phyloP scores from a whole-genome alignment of 2,888 invertebrate genomes.

The Cryptosula pallasiana region DNA sequence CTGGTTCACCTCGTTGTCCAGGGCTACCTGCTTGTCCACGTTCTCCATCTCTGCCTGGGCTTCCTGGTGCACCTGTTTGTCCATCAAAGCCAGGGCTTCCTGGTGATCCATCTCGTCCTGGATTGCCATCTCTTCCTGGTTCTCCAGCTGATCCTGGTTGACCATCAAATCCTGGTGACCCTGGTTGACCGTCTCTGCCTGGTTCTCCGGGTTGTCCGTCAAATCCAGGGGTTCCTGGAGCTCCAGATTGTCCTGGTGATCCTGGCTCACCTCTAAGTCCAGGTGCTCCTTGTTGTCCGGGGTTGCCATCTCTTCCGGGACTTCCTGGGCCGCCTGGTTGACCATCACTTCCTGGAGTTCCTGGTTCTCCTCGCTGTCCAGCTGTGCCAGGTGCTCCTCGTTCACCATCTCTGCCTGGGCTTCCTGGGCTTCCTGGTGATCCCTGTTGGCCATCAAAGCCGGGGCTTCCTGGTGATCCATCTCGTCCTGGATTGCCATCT shows the following conservation, averaged over 20 bases:
- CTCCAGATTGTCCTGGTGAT: not conserved
- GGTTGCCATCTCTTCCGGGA: slow-evolving; percentile 23
- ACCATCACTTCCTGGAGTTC: slow-evolving; percentile 2
- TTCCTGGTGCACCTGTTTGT: slow-evolving; percentile 12
- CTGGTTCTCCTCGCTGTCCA: slow-evolving; percentile 24
- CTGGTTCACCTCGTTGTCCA: slow-evolving; percentile 26
- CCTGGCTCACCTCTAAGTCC: slow-evolving; percentile 26
- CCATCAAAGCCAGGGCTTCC: slow-evolving; percentile 8
- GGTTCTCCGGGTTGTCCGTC: slow-evolving; percentile 28
- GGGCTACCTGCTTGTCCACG: slow-evolving; percentile 24
- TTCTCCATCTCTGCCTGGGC: slow-evolving; percentile 24
- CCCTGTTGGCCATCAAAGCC: slow-evolving; percentile 30
- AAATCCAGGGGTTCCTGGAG: not conserved
- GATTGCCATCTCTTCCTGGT: slow-evolving; percentile 15
- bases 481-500: slow-evolving; percentile 27
- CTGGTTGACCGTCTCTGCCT: slow-evolving; percentile 29
- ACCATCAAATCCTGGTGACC: slow-evolving; percentile 28
- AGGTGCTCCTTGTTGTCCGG: slow-evolving; percentile 24
- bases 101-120: slow-evolving; percentile 21
- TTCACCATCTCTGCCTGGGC: slow-evolving; percentile 16
- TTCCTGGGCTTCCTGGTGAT: slow-evolving; percentile 28
- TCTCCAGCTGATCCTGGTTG: slow-evolving; percentile 16
- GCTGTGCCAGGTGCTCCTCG: slow-evolving; percentile 12
- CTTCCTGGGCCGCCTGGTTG: slow-evolving; percentile 12
- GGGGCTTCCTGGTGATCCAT: slow-evolving; percentile 29